Percentiles rank a stretch among this genome's conserved stretches.
These are phyloP conservation scores for Champsocephalus esox DNA, from an alignment of 2,797 vertebrate genomes.

Conservation along the genomic window DNA sequence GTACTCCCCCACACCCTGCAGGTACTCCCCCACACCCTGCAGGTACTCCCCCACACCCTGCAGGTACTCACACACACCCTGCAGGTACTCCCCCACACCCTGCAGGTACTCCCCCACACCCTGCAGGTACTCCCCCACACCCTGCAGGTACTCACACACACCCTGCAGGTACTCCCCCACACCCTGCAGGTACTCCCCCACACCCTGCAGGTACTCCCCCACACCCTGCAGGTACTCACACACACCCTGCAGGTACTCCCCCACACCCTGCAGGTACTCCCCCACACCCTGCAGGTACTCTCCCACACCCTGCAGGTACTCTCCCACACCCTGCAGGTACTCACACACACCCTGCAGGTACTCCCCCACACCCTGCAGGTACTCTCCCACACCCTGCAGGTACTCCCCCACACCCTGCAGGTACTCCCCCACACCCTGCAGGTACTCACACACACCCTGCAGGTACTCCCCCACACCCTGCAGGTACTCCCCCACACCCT, in stretches of 20 bases:
- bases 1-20: conserved; percentile 71
- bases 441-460: too few species aligned
- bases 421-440: too few species aligned
- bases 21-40: conserved; percentile 84
- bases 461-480: too few species aligned
- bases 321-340: conserved; percentile 87
- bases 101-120: conserved; percentile 84
- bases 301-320: conserved; percentile 71
- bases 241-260: conserved; percentile 84
- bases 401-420: conserved; percentile 77
- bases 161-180: conserved; percentile 84
- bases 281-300: too few species aligned
- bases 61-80: conserved; percentile 83
- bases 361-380: conserved; percentile 84
- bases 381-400: conserved; percentile 81
- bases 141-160: conserved; percentile 84
- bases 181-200: conserved; percentile 74
- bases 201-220: conserved; percentile 83
- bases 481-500: too few species aligned
- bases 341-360: conserved; percentile 84
- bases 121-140: conserved; percentile 83
- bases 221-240: conserved; percentile 84
- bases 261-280: conserved; percentile 82
- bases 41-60: conserved; percentile 84
- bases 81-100: conserved; percentile 77